phyloP scores from a whole-genome alignment of 2,888 invertebrate species.

The Oligia latruncula region DNA sequence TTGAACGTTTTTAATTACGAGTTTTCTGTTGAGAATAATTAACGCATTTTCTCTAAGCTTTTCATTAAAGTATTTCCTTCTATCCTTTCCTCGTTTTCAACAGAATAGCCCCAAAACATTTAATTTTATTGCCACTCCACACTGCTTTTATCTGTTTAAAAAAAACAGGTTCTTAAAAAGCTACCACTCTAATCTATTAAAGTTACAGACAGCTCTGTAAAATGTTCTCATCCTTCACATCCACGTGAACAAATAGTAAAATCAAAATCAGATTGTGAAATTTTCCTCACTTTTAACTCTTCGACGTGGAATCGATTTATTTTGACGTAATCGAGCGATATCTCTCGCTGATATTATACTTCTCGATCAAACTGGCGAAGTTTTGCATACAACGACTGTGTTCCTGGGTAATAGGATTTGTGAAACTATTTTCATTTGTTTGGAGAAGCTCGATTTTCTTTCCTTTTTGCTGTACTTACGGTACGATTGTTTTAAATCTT shows the following conservation, averaged over 20 bases:
- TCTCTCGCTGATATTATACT: conserved; percentile 45
- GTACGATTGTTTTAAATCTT: neutral
- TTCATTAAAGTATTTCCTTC: too few relatives aligned
- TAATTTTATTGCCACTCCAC: too few relatives aligned
- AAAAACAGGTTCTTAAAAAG: neutral
- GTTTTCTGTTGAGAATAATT: too few relatives aligned
- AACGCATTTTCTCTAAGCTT: too few relatives aligned
- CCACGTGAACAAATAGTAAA: conserved; percentile 44
- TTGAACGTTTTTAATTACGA: too few relatives aligned
- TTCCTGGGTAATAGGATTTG: neutral
- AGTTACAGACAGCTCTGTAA: neutral
- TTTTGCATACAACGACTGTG: conserved; percentile 15
- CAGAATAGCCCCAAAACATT: too few relatives aligned
- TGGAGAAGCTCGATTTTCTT: neutral
- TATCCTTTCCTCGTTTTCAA: too few relatives aligned
- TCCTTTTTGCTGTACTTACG: neutral
- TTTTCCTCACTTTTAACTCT: conserved; percentile 51
- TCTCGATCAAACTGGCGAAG: conserved; percentile 9
- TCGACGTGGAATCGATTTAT: conserved; percentile 51
- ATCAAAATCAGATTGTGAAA: conserved; percentile 46
- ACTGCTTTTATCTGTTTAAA: neutral
- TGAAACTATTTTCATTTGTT: conserved; percentile 5
- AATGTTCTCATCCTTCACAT: neutral
- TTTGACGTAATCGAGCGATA: conserved; percentile 56
- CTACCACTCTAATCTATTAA: neutral